Evolutionary conservation across 2,797 vertebrate species (phyloP).

Genomic region (Chelmon rostratus): DNA sequence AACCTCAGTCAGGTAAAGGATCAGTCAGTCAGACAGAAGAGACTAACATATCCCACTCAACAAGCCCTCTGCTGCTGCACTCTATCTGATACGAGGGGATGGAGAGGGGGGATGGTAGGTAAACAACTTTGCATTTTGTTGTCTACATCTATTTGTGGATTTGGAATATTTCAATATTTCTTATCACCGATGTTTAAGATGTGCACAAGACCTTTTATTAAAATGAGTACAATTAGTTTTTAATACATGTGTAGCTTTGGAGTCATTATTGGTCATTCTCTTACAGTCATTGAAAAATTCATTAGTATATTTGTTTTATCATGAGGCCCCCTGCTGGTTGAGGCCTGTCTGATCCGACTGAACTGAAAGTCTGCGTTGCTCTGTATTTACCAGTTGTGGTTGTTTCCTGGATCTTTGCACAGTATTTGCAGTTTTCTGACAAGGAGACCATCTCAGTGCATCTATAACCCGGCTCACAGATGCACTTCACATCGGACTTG

Average conservation of each 20-base stretch:
- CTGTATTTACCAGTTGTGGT: slow-evolving; percentile 52
- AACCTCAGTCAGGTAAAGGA: too few relatives aligned
- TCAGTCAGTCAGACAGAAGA: too few relatives aligned
- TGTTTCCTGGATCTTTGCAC: slow-evolving; percentile 15
- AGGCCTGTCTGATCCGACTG: background rate
- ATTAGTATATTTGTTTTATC: background rate
- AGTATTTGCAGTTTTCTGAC: slow-evolving; percentile 49
- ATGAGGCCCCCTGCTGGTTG: slow-evolving; percentile 37
- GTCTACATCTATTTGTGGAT: too few relatives aligned
- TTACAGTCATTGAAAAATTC: background rate
- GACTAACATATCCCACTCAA: too few relatives aligned
- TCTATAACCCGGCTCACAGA: slow-evolving; percentile 52
- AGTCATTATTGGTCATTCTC: slow-evolving; percentile 5
- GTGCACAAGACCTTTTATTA: background rate
- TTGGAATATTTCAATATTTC: background rate
- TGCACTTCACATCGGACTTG: slow-evolving; percentile 51
- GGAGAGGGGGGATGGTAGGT: too few relatives aligned
- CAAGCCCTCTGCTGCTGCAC: too few relatives aligned
- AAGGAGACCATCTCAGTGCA: fast-evolving
- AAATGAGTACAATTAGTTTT: slow-evolving; percentile 2
- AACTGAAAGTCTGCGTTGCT: background rate
- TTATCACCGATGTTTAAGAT: background rate
- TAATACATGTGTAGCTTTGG: background rate
- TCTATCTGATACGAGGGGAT: too few relatives aligned
- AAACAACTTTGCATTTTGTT: too few relatives aligned